These are phyloP conservation scores for Ambastaia sidthimunki DNA, from an alignment of 2,797 vertebrate species.

Conservation along the genomic window DNA sequence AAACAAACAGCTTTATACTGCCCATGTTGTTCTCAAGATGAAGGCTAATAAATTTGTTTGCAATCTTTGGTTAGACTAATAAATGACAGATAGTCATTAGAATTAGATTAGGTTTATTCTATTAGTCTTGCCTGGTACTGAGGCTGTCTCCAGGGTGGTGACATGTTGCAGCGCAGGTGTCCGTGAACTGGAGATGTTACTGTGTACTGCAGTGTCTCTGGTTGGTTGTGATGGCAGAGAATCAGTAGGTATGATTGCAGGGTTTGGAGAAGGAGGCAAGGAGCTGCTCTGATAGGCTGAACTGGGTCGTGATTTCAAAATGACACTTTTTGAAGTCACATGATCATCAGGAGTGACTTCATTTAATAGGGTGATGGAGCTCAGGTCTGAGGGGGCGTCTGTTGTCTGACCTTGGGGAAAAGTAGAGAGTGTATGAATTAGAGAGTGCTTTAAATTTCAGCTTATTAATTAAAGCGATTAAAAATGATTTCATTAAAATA, in stretches of 20 bases:
- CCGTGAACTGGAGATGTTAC: slow-evolving; percentile 4
- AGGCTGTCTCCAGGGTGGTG: slow-evolving; percentile 31
- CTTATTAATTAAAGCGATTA: neutral
- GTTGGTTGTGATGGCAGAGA: slow-evolving; percentile 20
- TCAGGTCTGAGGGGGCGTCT: slow-evolving; percentile 41
- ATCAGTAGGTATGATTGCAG: slow-evolving; percentile 1
- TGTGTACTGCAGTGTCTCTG: neutral
- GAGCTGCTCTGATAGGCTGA: neutral
- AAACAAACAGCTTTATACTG: neutral
- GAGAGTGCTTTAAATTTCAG: neutral
- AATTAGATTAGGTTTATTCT: slow-evolving; percentile 28
- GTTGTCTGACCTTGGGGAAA: slow-evolving; percentile 63
- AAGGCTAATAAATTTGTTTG: slow-evolving; percentile 23
- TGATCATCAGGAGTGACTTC: slow-evolving; percentile 38
- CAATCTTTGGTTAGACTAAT: slow-evolving; percentile 23
- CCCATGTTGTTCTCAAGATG: slow-evolving; percentile 3
- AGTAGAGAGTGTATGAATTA: slow-evolving; percentile 19
- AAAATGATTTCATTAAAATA: neutral
- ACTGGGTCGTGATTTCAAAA: slow-evolving; percentile 33
- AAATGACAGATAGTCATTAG: slow-evolving; percentile 2
- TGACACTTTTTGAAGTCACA: slow-evolving; percentile 46
- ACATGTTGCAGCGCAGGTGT: slow-evolving; percentile 3
- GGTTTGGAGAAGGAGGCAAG: neutral
- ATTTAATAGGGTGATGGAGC: neutral
- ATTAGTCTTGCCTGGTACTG: slow-evolving; percentile 49